Evolutionary conservation across 1,140 invertebrate genomes (phyloP), one percentile per base, ranked within the genome.

Genomic region (Radopholus similis): DNA sequence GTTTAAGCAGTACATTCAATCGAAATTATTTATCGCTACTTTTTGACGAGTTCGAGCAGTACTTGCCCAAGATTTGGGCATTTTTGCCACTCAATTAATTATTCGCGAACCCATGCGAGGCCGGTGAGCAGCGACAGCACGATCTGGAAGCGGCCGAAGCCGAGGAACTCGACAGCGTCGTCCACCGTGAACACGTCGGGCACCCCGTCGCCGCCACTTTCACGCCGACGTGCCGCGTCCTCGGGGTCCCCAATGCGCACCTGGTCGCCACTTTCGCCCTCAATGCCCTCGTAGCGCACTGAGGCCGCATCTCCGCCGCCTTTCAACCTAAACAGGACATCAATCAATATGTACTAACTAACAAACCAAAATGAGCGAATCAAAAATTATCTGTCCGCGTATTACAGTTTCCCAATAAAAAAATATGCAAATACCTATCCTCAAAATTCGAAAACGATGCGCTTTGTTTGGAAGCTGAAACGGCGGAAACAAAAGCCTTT

Each of bases 121-220:
- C 85, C 85, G 40, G 84, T 84, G 11, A 86, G 72, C 21, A 86
- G 74, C 11, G 84, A 84, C 13, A 86, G 74, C 51, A 93, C 93
- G 0, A 95, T 88, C 88, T 95, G 93, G 84, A 95, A 95, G 86
- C 89, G 91, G 23, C 93, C 93, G 87, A 96, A 96, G 5, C 93
- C 93, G 65, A 95, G 86, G 1, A 89, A 88, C 86, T 95, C 94
- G n/a, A 96, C 91, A 54, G 92, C 92, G 84, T 95, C 91, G 73
- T 91, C 90, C 1, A 95, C 90, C 35, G 92, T 95, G 81, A 90
- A 95, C n/a, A 90, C 91, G 84, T 93, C 57, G 9, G 37, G 37
- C 26, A 59, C 92, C 91, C 83, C 67, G 69, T 68, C 28, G 34
- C 42, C 6, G 11, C 38, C n/a, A n/a, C n/a, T n/a, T n/a, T n/a